Conservation (phyloP, 2,888 invertebrate genomes). For the Phyto melanocephala region DNA sequence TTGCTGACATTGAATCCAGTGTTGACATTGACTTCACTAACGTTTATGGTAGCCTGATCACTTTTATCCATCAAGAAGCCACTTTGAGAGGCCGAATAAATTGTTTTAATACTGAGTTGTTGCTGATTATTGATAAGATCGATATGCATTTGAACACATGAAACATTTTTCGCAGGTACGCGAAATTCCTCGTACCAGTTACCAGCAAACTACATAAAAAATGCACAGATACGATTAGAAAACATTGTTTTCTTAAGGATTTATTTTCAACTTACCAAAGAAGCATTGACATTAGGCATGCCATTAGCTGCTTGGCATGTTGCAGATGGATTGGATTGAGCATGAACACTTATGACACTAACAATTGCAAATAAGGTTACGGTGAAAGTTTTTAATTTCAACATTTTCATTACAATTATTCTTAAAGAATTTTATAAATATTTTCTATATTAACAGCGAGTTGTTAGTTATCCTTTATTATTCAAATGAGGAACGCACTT, state of each 20-base stretch:
- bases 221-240: neutral
- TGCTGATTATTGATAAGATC: slow-evolving; percentile 49
- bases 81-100: slow-evolving; percentile 66
- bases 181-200: slow-evolving; percentile 65
- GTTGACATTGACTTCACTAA: slow-evolving; percentile 24
- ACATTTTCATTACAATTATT: slow-evolving; percentile 1
- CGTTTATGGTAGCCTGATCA: slow-evolving; percentile 65
- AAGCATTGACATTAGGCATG: slow-evolving; percentile 32
- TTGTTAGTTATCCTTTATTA: neutral
- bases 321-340: neutral
- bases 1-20: slow-evolving; percentile 44
- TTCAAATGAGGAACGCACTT: neutral
- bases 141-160: slow-evolving; percentile 68
- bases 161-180: slow-evolving; percentile 46
- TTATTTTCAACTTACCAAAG: slow-evolving; percentile 36
- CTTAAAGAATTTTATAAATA: neutral
- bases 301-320: slow-evolving; percentile 31
- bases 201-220: slow-evolving; percentile 49
- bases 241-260: neutral
- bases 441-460: neutral
- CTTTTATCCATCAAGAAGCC: slow-evolving; percentile 70
- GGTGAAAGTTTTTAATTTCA: neutral
- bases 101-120: slow-evolving; percentile 65
- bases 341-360: slow-evolving; percentile 8
- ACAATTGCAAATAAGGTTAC: slow-evolving; percentile 10